Conservation (phyloP, 2,113 vertebrate species). For the Syngnathus scovelli region DNA sequence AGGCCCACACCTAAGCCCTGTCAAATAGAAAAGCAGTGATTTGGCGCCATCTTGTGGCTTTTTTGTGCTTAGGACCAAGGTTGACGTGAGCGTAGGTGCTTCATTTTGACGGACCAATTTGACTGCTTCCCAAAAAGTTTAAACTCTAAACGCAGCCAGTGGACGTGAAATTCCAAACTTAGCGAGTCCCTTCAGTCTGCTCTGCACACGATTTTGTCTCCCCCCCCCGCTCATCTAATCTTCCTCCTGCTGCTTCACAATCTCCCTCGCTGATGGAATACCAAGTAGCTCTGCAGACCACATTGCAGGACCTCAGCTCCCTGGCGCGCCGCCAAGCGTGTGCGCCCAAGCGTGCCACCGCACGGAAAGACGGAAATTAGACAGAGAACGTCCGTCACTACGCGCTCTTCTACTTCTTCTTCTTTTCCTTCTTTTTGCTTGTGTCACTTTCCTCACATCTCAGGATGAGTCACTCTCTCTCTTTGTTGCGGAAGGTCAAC, state of each 20-base stretch:
- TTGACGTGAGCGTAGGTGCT: too few species aligned
- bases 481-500: constrained; percentile 31
- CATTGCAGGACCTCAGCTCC: constrained; percentile 59
- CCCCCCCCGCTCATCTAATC: constrained; percentile 22
- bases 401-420: not conserved
- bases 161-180: not conserved
- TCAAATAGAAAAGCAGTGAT: not conserved
- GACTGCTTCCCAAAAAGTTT: not conserved
- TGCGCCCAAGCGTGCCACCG: not conserved
- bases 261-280: constrained; percentile 60
- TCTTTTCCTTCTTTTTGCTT: constrained; percentile 8
- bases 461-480: constrained; percentile 15
- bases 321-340: constrained; percentile 22
- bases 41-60: too few species aligned
- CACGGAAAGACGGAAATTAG: not conserved
- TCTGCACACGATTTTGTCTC: constrained; percentile 27
- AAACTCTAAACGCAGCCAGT: not conserved
- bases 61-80: too few species aligned
- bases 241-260: constrained; percentile 40
- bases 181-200: not conserved
- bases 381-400: not conserved
- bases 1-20: not conserved
- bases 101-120: too few species aligned
- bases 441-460: constrained; percentile 27
- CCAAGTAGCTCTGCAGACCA: constrained; percentile 65